phyloP scores from a whole-genome alignment of 1,140 invertebrate species.

The Trachymyrmex cornetzi region DNA sequence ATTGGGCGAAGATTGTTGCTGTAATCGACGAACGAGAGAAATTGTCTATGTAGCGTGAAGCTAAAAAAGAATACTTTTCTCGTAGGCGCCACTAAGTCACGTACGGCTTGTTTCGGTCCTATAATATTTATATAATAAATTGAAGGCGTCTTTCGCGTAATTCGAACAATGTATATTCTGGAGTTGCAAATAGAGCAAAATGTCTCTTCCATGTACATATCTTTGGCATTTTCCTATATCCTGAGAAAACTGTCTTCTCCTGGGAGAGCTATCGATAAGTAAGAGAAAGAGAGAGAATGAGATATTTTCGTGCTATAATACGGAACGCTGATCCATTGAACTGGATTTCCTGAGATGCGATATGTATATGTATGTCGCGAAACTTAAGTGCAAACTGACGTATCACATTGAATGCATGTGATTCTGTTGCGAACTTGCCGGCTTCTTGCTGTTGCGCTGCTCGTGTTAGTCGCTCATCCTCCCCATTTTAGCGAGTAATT shows the following conservation, averaged over 20 bases:
- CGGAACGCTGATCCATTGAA: neutral
- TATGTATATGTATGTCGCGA: constrained; percentile 28
- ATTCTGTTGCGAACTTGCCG: constrained; percentile 29
- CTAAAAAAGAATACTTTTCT: constrained; percentile 26
- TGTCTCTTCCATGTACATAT: constrained; percentile 62
- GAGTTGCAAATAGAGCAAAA: constrained; percentile 54
- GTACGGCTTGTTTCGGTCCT: constrained; percentile 41
- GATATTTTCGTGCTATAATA: constrained; percentile 71
- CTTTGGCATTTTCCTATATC: constrained; percentile 58
- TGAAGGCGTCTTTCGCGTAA: constrained; percentile 19
- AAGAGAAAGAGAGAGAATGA: constrained; percentile 39
- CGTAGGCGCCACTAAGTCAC: constrained; percentile 4
- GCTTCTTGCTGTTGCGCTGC: constrained; percentile 44
- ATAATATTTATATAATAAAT: constrained; percentile 55
- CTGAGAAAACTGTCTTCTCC: constrained; percentile 16
- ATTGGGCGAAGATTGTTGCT: constrained; percentile 19
- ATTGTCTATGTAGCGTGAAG: constrained; percentile 27
- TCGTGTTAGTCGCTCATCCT: constrained; percentile 19
- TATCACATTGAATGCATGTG: constrained; percentile 31
- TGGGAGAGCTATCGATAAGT: constrained; percentile 12
- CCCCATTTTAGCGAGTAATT: constrained; percentile 22
- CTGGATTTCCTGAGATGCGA: constrained; percentile 15
- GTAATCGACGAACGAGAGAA: constrained; percentile 11
- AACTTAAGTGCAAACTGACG: neutral
- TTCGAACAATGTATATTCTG: constrained; percentile 32